A percentile compares a stretch with the other conserved stretches of the same genome.
These are phyloP conservation scores for Phylloscopus trochilus DNA, from an alignment of 2,113 vertebrate species.

Conservation along the genomic window DNA sequence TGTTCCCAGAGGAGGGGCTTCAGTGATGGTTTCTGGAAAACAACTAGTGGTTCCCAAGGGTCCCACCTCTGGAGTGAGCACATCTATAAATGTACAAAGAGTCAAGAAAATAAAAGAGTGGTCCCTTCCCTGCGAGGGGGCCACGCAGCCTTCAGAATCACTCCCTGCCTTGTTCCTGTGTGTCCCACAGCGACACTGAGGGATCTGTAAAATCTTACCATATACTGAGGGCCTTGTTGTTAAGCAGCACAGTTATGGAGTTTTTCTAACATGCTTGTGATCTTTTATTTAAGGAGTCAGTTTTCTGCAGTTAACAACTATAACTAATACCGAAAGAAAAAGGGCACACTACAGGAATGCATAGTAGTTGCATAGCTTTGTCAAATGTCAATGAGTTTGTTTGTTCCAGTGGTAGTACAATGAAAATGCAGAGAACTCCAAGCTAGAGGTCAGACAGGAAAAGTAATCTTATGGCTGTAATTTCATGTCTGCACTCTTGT, in stretches of 20 bases:
- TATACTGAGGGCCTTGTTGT: neutral
- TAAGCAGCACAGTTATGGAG: neutral
- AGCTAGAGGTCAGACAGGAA: neutral
- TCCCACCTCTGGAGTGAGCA: no score
- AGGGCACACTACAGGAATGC: neutral
- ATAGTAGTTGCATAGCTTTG: slow-evolving; percentile 6
- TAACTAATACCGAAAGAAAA: neutral
- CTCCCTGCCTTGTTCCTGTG: no score
- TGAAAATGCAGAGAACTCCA: slow-evolving; percentile 1
- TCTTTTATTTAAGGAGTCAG: neutral
- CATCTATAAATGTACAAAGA: no score
- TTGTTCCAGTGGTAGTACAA: neutral
- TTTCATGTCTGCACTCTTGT: neutral
- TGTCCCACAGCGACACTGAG: no score
- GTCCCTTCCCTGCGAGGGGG: no score
- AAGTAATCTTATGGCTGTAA: neutral
- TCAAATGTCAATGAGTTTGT: neutral
- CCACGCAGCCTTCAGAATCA: no score
- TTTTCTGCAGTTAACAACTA: neutral
- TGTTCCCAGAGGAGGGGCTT: no score
- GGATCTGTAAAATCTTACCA: neutral
- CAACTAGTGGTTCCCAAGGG: no score
- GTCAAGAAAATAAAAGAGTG: no score
- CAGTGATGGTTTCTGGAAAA: no score
- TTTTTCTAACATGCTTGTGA: neutral